Evolutionary conservation across 2,113 vertebrate genomes (phyloP), one percentile per base, ranked within the genome.

Genomic region (Cygnus atratus): DNA sequence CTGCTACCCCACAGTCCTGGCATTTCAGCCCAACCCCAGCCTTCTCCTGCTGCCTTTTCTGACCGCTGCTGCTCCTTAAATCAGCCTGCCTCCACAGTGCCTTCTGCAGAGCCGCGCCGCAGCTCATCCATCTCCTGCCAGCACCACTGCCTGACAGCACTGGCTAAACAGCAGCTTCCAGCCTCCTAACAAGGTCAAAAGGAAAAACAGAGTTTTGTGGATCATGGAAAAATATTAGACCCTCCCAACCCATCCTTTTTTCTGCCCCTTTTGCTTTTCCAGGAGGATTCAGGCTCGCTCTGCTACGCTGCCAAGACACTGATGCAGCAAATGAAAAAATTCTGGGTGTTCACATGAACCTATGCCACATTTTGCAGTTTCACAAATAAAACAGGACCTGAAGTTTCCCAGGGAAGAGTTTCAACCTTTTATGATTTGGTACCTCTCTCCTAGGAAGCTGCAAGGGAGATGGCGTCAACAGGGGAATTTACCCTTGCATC

Each of bases 121-220:
- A 24, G 86, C 86, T 96, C 92, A 91, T 95, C 86, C 88, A 66
- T 92, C 92, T 87, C 66, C 86, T 91, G 83, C 54, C 84, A 91
- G 83, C 62, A 37, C 62, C 3, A 1, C 74, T 15, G 66, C 10
- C 91, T 92, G 95, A 66, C 88, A 90, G 79, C 65, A 28, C 83
- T 52, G 83, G 19, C 73, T 88, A 29, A 96, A 87, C 86, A 87
- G 68, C 94, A 93, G 57, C 88, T 71, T 35, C 88, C 65, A 88
- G 70, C 61, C 73, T 82, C 88, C 92, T 43, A 68, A 73, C 66
- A 84, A 93, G 70, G 92, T 87, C 83, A 79, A 2, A 14, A 50
- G 22, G 46, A 95, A 80, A n/a, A 61, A 33, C 37, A 31, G 18
- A 52, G 26, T 55, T 81, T 65, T 90, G 26, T 72, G 79, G 73